Conservation (phyloP, 2,113 vertebrate genomes). For the Probosciger aterrimus region DNA sequence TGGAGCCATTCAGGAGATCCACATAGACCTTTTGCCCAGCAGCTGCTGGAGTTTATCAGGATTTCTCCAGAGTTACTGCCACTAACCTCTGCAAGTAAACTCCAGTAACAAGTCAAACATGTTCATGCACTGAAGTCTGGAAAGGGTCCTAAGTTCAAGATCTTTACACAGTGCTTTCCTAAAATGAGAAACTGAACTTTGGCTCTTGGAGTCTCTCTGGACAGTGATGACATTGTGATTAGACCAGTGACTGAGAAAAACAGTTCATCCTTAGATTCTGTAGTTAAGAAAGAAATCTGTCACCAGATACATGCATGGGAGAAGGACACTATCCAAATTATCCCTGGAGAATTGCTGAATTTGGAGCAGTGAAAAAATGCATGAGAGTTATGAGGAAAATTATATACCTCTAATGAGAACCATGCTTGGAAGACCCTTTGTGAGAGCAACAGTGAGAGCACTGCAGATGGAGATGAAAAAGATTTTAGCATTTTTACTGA, state of each 20-base stretch:
- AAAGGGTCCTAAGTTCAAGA: neutral
- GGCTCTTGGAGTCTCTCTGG: neutral
- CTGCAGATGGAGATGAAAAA: neutral
- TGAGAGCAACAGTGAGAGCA: neutral
- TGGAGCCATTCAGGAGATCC: neutral
- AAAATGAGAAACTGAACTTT: neutral
- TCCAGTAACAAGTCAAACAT: neutral
- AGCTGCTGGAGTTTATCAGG: neutral
- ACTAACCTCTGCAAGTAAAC: neutral
- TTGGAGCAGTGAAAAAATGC: neutral
- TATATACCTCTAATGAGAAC: neutral
- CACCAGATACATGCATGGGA: neutral
- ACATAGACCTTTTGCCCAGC: fast-evolving
- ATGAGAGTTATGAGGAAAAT: neutral
- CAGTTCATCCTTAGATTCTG: neutral
- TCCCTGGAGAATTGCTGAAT: neutral
- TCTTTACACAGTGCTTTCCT: neutral
- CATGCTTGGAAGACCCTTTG: neutral
- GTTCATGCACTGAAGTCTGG: neutral
- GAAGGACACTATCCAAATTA: neutral
- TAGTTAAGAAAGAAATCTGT: neutral
- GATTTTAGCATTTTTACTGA: neutral
- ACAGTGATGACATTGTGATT: neutral
- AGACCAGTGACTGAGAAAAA: neutral
- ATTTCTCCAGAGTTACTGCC: neutral